phyloP scores from a whole-genome alignment of 2,888 invertebrate genomes.

The Sinohyriopsis cumingii region DNA sequence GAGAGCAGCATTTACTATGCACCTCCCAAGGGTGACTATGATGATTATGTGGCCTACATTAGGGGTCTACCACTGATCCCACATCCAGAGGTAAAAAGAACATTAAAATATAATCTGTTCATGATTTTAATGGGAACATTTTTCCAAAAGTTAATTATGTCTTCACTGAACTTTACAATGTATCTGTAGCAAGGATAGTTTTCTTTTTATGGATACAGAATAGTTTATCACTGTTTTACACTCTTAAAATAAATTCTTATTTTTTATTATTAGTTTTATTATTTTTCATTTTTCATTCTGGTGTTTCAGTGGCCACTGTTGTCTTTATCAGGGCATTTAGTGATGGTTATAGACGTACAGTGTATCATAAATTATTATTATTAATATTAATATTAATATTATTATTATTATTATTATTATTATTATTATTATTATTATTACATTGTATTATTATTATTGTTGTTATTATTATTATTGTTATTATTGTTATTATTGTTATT shows the following conservation, averaged over 20 bases:
- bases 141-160: background rate
- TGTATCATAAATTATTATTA: too few species aligned
- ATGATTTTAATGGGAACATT: background rate
- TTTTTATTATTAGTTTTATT: too few species aligned
- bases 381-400: too few species aligned
- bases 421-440: background rate
- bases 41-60: conserved; percentile 67
- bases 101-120: background rate
- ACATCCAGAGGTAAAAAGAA: conserved; percentile 65
- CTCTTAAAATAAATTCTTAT: too few species aligned
- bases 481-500: background rate
- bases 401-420: background rate
- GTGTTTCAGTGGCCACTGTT: too few species aligned
- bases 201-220: background rate
- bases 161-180: background rate
- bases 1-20: conserved; percentile 65
- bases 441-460: background rate
- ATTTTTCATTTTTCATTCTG: too few species aligned
- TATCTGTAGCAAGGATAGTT: background rate
- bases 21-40: conserved; percentile 63
- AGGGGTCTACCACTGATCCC: conserved; percentile 67
- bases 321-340: too few species aligned
- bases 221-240: too few species aligned
- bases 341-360: too few species aligned
- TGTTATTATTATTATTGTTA: background rate